Base-by-base conservation (phyloP, 2,113 vertebrate species). In the Hyperoodon ampullatus region DNA sequence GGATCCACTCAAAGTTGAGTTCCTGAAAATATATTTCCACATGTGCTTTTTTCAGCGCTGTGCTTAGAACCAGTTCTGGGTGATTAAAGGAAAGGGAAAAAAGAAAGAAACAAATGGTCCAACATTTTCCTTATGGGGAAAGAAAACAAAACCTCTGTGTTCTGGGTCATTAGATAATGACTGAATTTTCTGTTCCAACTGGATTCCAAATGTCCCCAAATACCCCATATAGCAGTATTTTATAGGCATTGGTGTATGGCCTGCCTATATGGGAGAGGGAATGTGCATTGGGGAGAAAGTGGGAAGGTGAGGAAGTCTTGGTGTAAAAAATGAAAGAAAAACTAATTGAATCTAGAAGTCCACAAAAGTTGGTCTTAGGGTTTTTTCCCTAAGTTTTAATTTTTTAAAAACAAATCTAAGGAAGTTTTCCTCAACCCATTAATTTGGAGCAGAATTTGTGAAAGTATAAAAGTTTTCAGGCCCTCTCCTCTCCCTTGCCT, bases 1-100 rank as follows among this genome's bases (percentile, higher is more conserved):
- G 91, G 84, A 87, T 81, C 93, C 90, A 74, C 92, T 92, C 93
- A 97, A 94, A 96, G 80, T 93, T 89, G 92, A 96, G 74, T 89
- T 96, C 91, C 98, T 97, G 95, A 97, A 96, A 98, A 98, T 98
- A 39, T 96, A 90, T 98, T 98, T 97, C 55, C 96, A 97, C 55
- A 92, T 95, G 98, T 98, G 96, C 80, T 98, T 93, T 97, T 68
- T 68, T 97, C 96, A 97, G 90, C 13, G 39, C 81, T 97, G 65
- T 98, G 86, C 92, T 98, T 98, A 97, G 95, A 98, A 96, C 47
- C 96, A 98, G 91, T 53, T 96, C 77, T 97, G 97, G 97, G 96
- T 96, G 98, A 97, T 91, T 98, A 97, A 97, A 90, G 93, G 95
- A 96, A 50, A 95, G 61, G 70, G 65, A 12, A 28, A 24, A 93